Evolutionary conservation across 2,113 vertebrate species (phyloP), one percentile per base, ranked within the genome.

Genomic region (Oryzias melastigma): DNA sequence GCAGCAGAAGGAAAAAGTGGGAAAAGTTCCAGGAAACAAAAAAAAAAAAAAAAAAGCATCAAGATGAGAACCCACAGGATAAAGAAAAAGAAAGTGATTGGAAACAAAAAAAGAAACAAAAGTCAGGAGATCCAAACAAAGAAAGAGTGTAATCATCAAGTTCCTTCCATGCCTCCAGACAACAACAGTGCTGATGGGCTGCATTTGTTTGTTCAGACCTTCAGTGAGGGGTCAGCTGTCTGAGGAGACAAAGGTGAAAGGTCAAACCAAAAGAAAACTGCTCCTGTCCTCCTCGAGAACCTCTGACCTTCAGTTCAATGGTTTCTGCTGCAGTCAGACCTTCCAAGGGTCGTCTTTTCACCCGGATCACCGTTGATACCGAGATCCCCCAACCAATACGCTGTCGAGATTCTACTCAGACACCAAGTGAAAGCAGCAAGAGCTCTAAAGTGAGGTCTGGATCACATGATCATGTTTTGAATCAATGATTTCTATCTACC

Each of bases 311-410:
- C 55, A 16, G 46, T 50, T 83, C 52, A 78, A 80, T 65, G 58
- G 68, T 74, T 72, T 75, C 61, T 80, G 78, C 82, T 40, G 67
- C 61, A 4, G 22, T 84, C 71, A 61, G 63, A 73, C 62, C 10
- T 54, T 48, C 52, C 63, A 59, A 18, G 69, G 0, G 61, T 80
- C 55, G 24, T 56, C 27, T 25, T 52, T 58, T 44, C 43, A 63
- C 58, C 67, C 29, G 0, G 45, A 58, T 54, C 46, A 47, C n/a
- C 44, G 4, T 18, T n/a, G 3, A 46, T n/a, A 46, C 7, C 2
- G n/a, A 47, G n/a, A 12, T 7, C 16, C 44, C 17, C 18, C 3
- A 0, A 12, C 2, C 3, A 3, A 35, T 12, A 12, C 35, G 1
- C 10, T 8, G 3, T 35, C 10, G 12, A 12, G 35, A 35, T 35